phyloP scores from a whole-genome alignment of 1,140 invertebrate species.

The Platyscapa corneri region DNA sequence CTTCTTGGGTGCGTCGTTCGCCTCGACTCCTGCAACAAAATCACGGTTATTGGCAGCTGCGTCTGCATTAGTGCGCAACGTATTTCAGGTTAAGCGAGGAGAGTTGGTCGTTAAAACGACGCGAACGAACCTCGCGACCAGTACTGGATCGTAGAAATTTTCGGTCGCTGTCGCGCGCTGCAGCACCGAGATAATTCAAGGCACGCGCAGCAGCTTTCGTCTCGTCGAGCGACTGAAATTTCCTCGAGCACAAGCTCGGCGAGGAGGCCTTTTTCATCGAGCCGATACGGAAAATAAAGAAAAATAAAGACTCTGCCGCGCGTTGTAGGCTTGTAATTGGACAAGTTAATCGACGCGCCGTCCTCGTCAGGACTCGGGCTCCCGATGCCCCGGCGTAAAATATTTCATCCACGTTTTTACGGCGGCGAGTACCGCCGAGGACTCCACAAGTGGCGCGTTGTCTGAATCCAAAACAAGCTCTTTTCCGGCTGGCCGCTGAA shows the following conservation, averaged over 20 bases:
- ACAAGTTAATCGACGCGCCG: conserved; percentile 22
- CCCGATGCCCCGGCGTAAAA: conserved; percentile 32
- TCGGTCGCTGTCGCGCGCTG: too few relatives aligned
- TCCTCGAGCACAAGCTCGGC: too few relatives aligned
- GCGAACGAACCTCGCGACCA: too few relatives aligned
- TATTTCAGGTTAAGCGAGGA: too few relatives aligned
- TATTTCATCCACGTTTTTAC: conserved; percentile 66
- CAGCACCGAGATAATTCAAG: too few relatives aligned
- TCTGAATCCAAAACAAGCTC: conserved; percentile 59
- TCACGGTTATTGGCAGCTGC: background rate
- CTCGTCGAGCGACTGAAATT: too few relatives aligned
- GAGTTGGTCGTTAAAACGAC: too few relatives aligned
- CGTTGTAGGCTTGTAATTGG: background rate
- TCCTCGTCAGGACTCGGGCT: background rate
- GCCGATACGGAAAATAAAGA: background rate
- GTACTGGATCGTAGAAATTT: too few relatives aligned
- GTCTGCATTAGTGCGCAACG: background rate
- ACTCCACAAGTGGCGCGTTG: conserved; percentile 48
- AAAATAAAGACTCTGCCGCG: background rate
- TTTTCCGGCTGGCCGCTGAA: conserved; percentile 57
- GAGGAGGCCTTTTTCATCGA: background rate
- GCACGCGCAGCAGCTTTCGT: too few relatives aligned
- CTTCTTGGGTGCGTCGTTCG: conserved; percentile 81
- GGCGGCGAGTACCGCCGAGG: background rate
- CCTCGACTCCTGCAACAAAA: conserved; percentile 78